Percentiles rank a stretch among this genome's conserved stretches.
These are phyloP conservation scores for Chamaea fasciata DNA, from an alignment of 2,113 vertebrate species.

Conservation along the genomic window DNA sequence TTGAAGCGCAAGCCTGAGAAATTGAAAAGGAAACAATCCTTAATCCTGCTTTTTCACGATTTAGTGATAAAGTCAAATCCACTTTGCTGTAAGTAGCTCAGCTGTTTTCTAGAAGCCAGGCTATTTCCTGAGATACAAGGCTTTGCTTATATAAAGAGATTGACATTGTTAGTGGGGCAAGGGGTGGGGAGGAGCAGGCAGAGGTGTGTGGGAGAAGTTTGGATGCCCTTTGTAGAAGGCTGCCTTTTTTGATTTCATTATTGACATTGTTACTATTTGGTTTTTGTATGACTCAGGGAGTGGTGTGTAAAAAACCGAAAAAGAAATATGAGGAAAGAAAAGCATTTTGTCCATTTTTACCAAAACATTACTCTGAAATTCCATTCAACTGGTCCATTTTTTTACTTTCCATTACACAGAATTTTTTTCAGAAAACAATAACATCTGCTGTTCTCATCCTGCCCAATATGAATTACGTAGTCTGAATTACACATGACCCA, in stretches of 20 bases:
- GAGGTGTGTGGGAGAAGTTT: neutral
- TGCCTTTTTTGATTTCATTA: neutral
- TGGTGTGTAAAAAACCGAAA: neutral
- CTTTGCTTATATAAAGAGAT: slow-evolving; percentile 32
- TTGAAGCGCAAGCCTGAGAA: slow-evolving; percentile 42
- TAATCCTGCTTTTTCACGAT: slow-evolving; percentile 49
- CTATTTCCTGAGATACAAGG: neutral
- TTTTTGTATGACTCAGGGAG: neutral
- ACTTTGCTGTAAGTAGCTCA: slow-evolving; percentile 56
- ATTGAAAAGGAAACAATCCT: slow-evolving; percentile 50
- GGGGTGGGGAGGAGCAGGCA: neutral
- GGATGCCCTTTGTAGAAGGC: neutral
- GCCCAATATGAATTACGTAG: neutral
- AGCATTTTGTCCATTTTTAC: neutral
- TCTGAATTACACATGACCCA: neutral
- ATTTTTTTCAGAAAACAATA: neutral
- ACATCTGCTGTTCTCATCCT: neutral
- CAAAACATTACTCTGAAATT: neutral
- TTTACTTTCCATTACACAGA: neutral
- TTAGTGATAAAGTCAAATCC: slow-evolving; percentile 59
- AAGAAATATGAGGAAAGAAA: neutral
- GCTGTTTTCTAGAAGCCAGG: slow-evolving; percentile 14
- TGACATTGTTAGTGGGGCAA: neutral
- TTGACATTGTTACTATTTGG: neutral
- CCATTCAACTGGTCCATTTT: neutral